Base-by-base conservation (phyloP, 2,797 vertebrate species). In the Leuciscus waleckii region DNA sequence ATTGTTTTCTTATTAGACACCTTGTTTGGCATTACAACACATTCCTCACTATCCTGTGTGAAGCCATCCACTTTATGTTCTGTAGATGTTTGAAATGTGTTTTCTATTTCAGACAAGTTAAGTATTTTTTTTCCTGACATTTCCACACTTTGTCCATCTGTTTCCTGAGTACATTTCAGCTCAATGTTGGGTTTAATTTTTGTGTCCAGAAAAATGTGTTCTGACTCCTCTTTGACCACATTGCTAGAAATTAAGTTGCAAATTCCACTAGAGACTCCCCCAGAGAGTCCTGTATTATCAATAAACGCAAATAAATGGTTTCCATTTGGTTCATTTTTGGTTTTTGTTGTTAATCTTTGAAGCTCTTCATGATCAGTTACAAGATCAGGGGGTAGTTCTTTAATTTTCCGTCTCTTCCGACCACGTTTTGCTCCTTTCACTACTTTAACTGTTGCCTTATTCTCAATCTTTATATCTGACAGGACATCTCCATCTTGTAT, bases 11-110 rank as follows among this genome's bases (percentile, higher is more conserved):
- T 43, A 14, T 67, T 56, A 51, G 16, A 49, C 49, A 39, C 23
- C 23, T 82, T 54, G 17, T 83, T 74, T 78, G 54, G 26, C 58
- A 54, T 67, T 82, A 11, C n/a, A 61, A 37, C 19, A 37, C 29
- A 61, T 19, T 85, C 49, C 35, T 85, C 43, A 79, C 16, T 70
- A 69, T 63, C 61, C 41, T 77, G n/a, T n/a, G 67, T 58, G 23
- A 77, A 54, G 37, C 41, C 69, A 76, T 86, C 49, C 51, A 65
- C 51, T 37, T 29, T 67, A 23, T 54, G 51, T 83, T 49, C 65
- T 83, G 5, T 21, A 43, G 37, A 77, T 10, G 13, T 68, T 16
- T 83, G 13, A 65, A 63, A 19, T 56, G 14, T 16, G 23, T 65
- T 46, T 35, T 81, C 73, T 23, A 61, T 14, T 76, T 63, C 29